Evolutionary conservation across 2,797 vertebrate species (phyloP), one percentile per base, ranked within the genome.

Genomic region (Hipposideros larvatus): DNA sequence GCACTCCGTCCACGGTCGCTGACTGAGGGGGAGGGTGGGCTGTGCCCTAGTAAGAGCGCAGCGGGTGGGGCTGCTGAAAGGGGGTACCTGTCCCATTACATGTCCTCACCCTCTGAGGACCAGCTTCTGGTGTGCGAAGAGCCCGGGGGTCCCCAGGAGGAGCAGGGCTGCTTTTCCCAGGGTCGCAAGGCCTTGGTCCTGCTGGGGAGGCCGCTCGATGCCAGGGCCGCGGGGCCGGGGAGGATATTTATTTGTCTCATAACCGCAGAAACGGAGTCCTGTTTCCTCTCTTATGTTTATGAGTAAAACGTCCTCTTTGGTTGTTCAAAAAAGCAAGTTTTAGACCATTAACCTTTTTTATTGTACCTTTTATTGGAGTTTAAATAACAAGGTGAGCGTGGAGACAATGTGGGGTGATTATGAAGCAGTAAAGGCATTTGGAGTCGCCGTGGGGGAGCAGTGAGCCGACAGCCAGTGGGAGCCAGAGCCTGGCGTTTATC

Each of bases 311-410:
- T 73, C 95, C 88, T 87, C 79, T 65, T 87, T 55, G 87, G 57
- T 83, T 48, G 92, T 90, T 93, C 75, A 55, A 77, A 96, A 93
- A 57, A 74, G 90, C 90, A 74, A 68, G 94, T 93, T 96, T 96
- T 90, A 97, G 90, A n/a, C 94, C 94, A 92, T 97, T 97, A 95
- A 79, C 66, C 91, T 92, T 93, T 91, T 97, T 96, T 92, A 95
- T 95, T 95, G 95, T 92, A 37, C 66, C 80, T 92, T 96, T 97
- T 97, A 95, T 93, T 93, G 93, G 95, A 48, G 90, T 95, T 97
- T 97, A 97, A 98, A 95, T 97, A 95, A 97, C 93, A 90, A 82
- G 96, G 93, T 90, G 96, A 82, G 73, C 7, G 1, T 10, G 48
- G 86, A 7, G 68, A 14, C 46, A 8, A 5, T 4, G 37, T 13